Conservation (phyloP, 2,113 vertebrate genomes). For the Pomatostomus ruficeps region DNA sequence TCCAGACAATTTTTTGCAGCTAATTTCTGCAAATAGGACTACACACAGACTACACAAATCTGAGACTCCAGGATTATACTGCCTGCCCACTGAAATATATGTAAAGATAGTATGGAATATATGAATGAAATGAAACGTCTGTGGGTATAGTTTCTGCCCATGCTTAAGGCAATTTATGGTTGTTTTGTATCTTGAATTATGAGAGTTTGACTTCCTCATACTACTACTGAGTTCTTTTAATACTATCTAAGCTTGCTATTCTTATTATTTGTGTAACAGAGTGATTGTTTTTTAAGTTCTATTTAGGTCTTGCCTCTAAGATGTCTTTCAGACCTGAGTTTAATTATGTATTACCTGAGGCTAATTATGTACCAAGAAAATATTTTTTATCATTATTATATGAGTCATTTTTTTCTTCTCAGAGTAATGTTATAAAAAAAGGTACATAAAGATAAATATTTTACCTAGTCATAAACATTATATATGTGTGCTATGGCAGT, state of each 20-base stretch:
- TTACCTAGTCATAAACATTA: not conserved
- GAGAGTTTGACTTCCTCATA: not conserved
- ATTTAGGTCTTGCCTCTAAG: not conserved
- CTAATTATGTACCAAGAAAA: not conserved
- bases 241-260: not conserved
- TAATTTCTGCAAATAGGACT: constrained; percentile 15
- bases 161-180: not conserved
- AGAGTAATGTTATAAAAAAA: not conserved
- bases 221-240: not conserved
- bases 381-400: not conserved
- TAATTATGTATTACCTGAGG: no score
- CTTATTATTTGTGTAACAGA: not conserved
- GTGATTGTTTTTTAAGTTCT: not conserved
- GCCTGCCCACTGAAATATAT: not conserved
- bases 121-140: not conserved
- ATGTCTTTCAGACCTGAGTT: not conserved
- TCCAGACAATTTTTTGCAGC: not conserved
- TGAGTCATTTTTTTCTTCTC: not conserved
- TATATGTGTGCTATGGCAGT: not conserved
- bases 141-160: not conserved
- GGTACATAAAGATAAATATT: not conserved
- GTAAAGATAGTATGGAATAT: not conserved
- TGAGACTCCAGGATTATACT: not conserved
- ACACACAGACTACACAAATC: not conserved
- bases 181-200: not conserved